Percentiles rank a stretch among this genome's conserved stretches.
phyloP scores from a whole-genome alignment of 2,888 invertebrate genomes.

The Frankliniella intonsa region DNA sequence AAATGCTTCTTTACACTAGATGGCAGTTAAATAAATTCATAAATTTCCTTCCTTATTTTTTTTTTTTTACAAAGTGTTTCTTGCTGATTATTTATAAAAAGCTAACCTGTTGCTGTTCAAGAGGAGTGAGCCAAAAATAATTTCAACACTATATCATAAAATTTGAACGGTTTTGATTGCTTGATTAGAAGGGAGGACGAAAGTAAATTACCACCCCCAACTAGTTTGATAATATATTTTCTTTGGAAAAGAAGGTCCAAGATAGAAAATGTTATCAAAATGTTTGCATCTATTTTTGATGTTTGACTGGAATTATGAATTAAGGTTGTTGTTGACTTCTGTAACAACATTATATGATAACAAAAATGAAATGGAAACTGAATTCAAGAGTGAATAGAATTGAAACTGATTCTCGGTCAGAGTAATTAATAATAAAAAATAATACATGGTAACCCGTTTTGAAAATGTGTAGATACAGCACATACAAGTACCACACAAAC shows the following conservation, averaged over 20 bases:
- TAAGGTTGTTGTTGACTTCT: not conserved
- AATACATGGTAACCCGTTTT: conserved; percentile 25
- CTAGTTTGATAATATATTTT: not conserved
- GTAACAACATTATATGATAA: not conserved
- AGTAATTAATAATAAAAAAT: conserved; percentile 24
- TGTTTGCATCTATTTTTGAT: not conserved
- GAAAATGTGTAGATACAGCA: conserved; percentile 22
- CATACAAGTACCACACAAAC: conserved; percentile 25
- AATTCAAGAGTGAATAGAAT: not conserved
- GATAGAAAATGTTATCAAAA: not conserved
- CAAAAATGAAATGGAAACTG: conserved; percentile 13
- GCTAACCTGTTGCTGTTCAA: conserved; percentile 20
- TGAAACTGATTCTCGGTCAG: not conserved
- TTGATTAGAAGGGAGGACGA: not conserved
- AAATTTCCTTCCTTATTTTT: not conserved
- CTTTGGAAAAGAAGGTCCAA: no score
- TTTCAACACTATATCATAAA: not conserved
- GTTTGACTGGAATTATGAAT: no score
- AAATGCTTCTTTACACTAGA: conserved; percentile 14
- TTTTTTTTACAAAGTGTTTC: not conserved
- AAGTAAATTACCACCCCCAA: not conserved
- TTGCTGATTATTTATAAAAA: conserved; percentile 12
- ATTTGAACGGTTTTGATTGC: conserved; percentile 4
- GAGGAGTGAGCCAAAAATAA: conserved; percentile 8
- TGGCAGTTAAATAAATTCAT: conserved; percentile 15